Evolutionary conservation across 2,888 invertebrate species (phyloP).

Genomic region (Serripes groenlandicus): DNA sequence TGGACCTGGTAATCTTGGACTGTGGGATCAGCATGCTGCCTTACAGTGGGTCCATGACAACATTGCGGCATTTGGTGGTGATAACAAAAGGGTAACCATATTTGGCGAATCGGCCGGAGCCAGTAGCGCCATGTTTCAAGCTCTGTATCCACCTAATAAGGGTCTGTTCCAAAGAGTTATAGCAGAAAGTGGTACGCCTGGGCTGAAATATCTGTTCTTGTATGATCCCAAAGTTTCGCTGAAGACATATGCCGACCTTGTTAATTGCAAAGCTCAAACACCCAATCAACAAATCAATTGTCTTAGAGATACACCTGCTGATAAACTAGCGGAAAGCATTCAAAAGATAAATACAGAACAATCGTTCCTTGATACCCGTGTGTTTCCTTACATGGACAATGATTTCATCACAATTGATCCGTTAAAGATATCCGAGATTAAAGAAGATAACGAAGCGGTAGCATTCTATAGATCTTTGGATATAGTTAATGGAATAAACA

Average conservation of each 20-base stretch:
- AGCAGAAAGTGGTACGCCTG: slow-evolving; percentile 63
- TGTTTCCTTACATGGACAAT: slow-evolving; percentile 94
- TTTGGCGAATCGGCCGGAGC: slow-evolving; percentile 33
- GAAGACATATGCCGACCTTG: slow-evolving; percentile 88
- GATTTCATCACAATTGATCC: slow-evolving; percentile 90
- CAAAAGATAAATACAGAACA: slow-evolving; percentile 28
- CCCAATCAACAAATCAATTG: slow-evolving; percentile 30
- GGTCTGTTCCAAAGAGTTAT: slow-evolving; percentile 60
- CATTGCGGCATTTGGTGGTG: slow-evolving; percentile 21
- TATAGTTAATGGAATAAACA: slow-evolving; percentile 96
- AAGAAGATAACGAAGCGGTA: neutral
- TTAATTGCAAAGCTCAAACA: slow-evolving; percentile 59
- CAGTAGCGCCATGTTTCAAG: slow-evolving; percentile 63
- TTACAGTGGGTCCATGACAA: slow-evolving; percentile 19
- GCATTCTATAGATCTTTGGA: slow-evolving; percentile 87
- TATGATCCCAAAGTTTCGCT: slow-evolving; percentile 88
- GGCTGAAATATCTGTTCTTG: slow-evolving; percentile 62
- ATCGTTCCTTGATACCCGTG: neutral
- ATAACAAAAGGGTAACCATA: slow-evolving; percentile 28
- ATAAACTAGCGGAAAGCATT: neutral
- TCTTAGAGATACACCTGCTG: neutral
- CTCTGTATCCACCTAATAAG: slow-evolving; percentile 69
- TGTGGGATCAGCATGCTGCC: slow-evolving; percentile 36
- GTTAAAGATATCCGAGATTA: neutral
- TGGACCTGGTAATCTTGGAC: slow-evolving; percentile 24